Percentiles rank a stretch among this genome's conserved stretches.
Conservation (phyloP, 2,797 vertebrate genomes). For the Loris lydekkerianus region DNA sequence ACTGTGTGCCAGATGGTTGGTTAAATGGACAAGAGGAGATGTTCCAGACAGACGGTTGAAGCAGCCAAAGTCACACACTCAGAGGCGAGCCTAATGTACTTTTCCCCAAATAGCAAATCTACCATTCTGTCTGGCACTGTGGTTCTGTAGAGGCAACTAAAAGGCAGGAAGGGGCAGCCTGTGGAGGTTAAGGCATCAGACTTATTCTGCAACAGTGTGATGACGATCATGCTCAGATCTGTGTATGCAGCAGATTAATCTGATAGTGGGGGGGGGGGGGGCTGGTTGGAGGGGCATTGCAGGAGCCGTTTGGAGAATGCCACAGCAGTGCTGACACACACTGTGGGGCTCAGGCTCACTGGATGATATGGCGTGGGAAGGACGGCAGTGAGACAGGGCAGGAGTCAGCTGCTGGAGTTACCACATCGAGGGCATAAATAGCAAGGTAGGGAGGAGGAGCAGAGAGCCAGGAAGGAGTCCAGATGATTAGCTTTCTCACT, state of each 20-base stretch:
- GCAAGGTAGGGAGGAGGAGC: background rate
- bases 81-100: background rate
- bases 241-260: background rate
- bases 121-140: background rate
- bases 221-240: background rate
- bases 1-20: background rate
- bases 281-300: background rate
- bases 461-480: background rate
- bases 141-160: background rate
- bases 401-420: background rate
- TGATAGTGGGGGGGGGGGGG: background rate
- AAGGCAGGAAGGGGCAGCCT: background rate
- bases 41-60: background rate
- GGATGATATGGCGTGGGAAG: rapidly evolving
- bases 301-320: background rate
- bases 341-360: background rate
- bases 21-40: background rate
- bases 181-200: background rate
- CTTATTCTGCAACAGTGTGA: background rate
- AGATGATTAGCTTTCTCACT: background rate
- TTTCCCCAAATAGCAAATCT: background rate
- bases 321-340: rapidly evolving
- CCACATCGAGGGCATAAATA: background rate
- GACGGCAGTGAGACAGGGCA: background rate
- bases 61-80: background rate